Base-by-base conservation (phyloP, 2,888 invertebrate species). In the Diaperis boleti region DNA sequence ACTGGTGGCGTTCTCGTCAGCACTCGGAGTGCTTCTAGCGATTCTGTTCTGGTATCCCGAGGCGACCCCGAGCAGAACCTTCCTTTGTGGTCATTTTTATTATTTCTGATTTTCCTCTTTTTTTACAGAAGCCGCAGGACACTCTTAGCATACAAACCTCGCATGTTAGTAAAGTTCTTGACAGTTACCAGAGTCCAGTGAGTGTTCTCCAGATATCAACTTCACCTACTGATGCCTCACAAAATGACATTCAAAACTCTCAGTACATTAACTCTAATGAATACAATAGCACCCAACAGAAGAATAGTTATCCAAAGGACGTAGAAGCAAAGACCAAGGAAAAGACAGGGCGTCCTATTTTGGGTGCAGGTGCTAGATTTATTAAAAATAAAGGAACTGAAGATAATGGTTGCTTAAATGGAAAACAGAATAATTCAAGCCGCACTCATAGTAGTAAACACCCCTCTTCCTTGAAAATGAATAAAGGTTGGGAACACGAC, bases 401-500 rank as follows among this genome's bases (percentile, higher is more conserved):
- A 7, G 70, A 71, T 14, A 55, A 62, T 26, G 49, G 42, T 7
- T 26, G 64, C 3, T 67, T 70, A 66, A 63, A 26, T 10, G 45
- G 8, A 15, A 70, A 68, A 22, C 59, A 59, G 14, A 71, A 72
- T 17, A 66, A 59, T 14, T 26, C 42, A 6, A 67, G 65, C 3
- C 66, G 69, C 3, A 13, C 8, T 3, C 62, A 66, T 15, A 66
- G 63, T 37, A 66, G 68, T 29, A 56, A 55, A 31, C 47, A 59
- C 4, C 50, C 63, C 5, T 29, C 47, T 14, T 64, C 62, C 20
- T 60, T 44, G 15, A 72, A 59, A 62, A 68, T 56, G 37, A 73
- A 70, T 55, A 79, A 79, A 63, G 79, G 79, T 0, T 81, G 80
- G 79, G 79, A 81, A 60, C 80, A 81, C 50, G 81, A 81, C 62